phyloP scores from a whole-genome alignment of 2,888 invertebrate genomes.

The Limnephilus auricula region DNA sequence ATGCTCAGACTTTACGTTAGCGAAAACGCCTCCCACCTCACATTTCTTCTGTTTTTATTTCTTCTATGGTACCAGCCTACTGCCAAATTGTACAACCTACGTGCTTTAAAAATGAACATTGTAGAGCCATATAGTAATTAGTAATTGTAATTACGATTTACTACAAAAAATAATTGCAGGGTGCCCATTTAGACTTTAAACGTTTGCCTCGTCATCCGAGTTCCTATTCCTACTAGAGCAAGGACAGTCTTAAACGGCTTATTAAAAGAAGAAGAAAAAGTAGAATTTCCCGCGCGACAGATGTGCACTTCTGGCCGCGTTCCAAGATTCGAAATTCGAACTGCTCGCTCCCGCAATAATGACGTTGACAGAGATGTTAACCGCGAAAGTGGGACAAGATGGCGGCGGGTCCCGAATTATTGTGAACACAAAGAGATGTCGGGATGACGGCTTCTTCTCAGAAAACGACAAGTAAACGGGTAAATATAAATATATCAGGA shows the following conservation, averaged over 20 bases:
- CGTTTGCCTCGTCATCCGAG: background rate
- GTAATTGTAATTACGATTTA: too few species aligned
- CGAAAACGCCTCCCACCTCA: too few species aligned
- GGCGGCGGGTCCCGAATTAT: slow-evolving; percentile 39
- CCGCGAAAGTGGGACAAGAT: slow-evolving; percentile 36
- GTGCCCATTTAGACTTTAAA: background rate
- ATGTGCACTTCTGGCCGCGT: slow-evolving; percentile 18
- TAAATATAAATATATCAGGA: background rate
- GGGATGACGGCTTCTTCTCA: background rate
- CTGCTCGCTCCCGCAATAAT: slow-evolving; percentile 27
- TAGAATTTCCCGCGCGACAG: background rate
- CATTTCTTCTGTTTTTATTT: too few species aligned
- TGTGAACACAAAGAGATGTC: slow-evolving; percentile 8
- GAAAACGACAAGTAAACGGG: background rate
- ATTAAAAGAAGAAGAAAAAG: background rate
- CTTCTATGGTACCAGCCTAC: too few species aligned
- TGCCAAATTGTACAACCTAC: too few species aligned
- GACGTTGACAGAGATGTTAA: slow-evolving; percentile 39
- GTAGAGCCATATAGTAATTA: background rate
- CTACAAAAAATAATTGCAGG: background rate
- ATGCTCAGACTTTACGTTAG: too few species aligned
- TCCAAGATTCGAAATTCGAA: slow-evolving; percentile 12
- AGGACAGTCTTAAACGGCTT: slow-evolving; percentile 1
- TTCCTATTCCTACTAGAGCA: background rate
- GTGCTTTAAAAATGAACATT: too few species aligned